These are phyloP conservation scores for Nothocercus nigrocapillus DNA, from an alignment of 2,113 vertebrate species.

Conservation along the genomic window DNA sequence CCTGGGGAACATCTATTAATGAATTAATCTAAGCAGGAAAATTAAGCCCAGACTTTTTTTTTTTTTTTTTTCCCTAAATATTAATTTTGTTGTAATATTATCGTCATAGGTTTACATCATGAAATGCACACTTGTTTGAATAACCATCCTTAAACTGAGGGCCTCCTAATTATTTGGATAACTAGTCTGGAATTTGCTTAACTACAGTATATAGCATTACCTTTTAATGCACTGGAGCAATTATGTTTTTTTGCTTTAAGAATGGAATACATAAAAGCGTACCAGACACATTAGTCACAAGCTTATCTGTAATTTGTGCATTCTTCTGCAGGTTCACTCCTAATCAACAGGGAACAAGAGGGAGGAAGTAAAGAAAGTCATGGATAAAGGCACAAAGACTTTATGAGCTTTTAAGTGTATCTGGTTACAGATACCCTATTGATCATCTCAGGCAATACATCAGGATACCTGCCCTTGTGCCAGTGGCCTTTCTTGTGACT, in stretches of 20 bases:
- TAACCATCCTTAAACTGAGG: background rate
- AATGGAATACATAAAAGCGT: background rate
- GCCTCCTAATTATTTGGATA: background rate
- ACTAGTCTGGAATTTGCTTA: background rate
- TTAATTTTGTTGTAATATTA: background rate
- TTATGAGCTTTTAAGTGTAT: background rate
- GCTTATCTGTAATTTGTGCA: rapidly evolving
- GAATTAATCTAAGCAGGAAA: background rate
- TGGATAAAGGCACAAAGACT: background rate
- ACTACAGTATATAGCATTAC: background rate
- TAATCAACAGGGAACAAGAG: background rate
- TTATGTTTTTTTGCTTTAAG: background rate
- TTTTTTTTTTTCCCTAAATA: background rate
- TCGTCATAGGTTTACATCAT: background rate
- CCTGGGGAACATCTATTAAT: background rate
- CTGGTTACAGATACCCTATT: slow-evolving; percentile 60
- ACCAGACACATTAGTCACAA: background rate
- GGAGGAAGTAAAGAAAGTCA: background rate
- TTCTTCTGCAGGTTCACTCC: background rate
- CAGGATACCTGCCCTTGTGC: slow-evolving; percentile 19
- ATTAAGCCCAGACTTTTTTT: background rate
- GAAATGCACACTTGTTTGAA: background rate
- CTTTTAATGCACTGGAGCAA: background rate
- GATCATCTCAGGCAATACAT: slow-evolving; percentile 36
- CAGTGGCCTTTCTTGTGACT: slow-evolving; percentile 43